Evolutionary conservation across 2,113 vertebrate genomes (phyloP).

Genomic region (Neodontobutis hainanensis): DNA sequence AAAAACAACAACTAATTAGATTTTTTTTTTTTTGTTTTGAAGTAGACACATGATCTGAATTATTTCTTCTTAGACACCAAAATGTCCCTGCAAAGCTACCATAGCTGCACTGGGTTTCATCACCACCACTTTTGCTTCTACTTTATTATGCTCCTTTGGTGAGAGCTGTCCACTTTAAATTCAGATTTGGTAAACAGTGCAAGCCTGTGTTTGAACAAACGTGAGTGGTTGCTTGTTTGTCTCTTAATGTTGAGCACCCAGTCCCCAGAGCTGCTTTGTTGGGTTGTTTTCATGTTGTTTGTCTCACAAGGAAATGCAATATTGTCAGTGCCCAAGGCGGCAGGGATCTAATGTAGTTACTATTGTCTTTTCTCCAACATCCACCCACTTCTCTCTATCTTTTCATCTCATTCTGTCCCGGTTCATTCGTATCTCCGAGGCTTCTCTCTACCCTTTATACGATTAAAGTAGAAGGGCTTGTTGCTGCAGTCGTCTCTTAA

Average conservation of each 20-base stretch:
- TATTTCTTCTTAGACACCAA: no score
- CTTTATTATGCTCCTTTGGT: background rate
- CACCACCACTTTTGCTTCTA: no score
- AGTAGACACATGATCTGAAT: background rate
- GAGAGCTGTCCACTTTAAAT: background rate
- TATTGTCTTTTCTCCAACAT: conserved; percentile 70
- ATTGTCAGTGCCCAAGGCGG: conserved; percentile 50
- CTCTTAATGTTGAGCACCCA: conserved; percentile 28
- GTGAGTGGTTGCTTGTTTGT: conserved; percentile 17
- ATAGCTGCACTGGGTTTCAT: no score
- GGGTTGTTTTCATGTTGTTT: conserved; percentile 59
- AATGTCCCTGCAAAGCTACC: no score
- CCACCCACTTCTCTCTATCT: conserved; percentile 66
- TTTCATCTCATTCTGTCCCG: conserved; percentile 60
- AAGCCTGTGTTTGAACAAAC: conserved; percentile 20
- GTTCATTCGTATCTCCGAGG: conserved; percentile 56
- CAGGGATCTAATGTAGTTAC: conserved; percentile 66
- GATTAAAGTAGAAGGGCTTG: conserved; percentile 49
- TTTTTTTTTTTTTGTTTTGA: no score
- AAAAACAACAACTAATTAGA: no score
- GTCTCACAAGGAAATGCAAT: conserved; percentile 70
- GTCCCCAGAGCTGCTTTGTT: conserved; percentile 25
- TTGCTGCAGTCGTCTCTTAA: conserved; percentile 19
- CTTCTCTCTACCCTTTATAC: conserved; percentile 42
- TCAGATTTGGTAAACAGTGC: conserved; percentile 28